Evolutionary conservation across 1,140 invertebrate species (phyloP), one percentile per base, ranked within the genome.

Genomic region (Drosophila punjabiensis): DNA sequence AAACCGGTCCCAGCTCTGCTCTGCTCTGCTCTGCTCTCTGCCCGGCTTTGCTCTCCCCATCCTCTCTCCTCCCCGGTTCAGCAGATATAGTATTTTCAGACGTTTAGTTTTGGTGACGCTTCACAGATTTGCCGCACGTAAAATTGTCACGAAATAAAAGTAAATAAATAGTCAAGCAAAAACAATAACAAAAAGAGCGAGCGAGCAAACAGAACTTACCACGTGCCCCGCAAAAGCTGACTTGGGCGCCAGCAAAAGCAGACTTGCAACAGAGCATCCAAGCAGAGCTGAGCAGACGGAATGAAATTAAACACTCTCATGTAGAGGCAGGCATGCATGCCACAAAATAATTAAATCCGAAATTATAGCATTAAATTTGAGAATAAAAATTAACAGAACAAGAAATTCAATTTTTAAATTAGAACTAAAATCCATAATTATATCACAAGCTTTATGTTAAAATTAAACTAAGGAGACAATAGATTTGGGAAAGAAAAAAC

Each of bases 41-140:
- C 43, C 48, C 18, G 13, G 33, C 20, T 11, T 11, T 16, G 33
- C 53, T 37, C 20, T n/a, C 43, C 69, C 70, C 68, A 24, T 24
- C 24, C 33, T 53, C 20, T 50, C 11, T 28, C 32, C 48, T 30
- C 32, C 18, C 41, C 8, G 9, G 37, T 11, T 14, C 37, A 32
- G 41, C 18, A 59, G 63, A 78, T 75, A 24, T 24, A 24, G 24
- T 24, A 84, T 79, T 85, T 76, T 63, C 55, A 81, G 67, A 68
- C 59, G 5, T 32, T 52, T 30, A 53, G 48, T 53, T 18, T 55
- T 75, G 65, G 84, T 70, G 75, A 89, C 79, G 86, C 85, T 89
- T 82, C 86, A 90, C 59, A 90, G 81, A 81, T 84, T 88, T 79
- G 61, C 48, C 33, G 43, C 47, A 33, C 50, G 30, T 53, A 24